A percentile compares a stretch with the other conserved stretches of the same genome.
These are phyloP conservation scores for Drosophila kuntzei DNA, from an alignment of 2,888 invertebrate species.

Conservation along the genomic window DNA sequence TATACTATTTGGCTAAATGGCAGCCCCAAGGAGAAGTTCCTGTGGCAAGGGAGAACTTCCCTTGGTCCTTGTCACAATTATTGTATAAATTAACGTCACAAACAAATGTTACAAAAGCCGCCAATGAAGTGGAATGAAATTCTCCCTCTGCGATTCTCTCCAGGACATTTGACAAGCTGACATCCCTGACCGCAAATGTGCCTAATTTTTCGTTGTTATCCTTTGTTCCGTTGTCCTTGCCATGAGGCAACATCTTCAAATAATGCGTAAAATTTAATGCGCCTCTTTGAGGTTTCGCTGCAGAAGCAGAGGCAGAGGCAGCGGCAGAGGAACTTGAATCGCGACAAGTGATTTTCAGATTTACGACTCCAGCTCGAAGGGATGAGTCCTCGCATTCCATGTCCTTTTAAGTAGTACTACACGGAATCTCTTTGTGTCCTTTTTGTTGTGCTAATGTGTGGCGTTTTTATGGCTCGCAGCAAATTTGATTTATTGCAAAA, in stretches of 20 bases:
- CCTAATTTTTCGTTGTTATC: constrained; percentile 78
- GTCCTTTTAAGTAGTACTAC: neutral
- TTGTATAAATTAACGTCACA: constrained; percentile 86
- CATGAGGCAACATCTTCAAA: constrained; percentile 68
- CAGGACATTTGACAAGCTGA: constrained; percentile 54
- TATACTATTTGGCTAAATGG: constrained; percentile 13
- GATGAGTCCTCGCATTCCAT: constrained; percentile 23
- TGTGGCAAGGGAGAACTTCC: constrained; percentile 8
- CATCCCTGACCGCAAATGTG: constrained; percentile 73
- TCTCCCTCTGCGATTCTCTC: constrained; percentile 3
- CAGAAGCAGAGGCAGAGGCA: too few relatives aligned
- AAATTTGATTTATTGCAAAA: constrained; percentile 78
- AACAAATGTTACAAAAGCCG: constrained; percentile 86
- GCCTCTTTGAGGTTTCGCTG: constrained; percentile 54
- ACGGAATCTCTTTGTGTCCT: constrained; percentile 20
- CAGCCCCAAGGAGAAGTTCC: neutral
- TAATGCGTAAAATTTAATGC: constrained; percentile 82
- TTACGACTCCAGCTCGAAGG: constrained; percentile 66
- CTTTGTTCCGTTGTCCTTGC: constrained; percentile 57
- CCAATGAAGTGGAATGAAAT: constrained; percentile 86
- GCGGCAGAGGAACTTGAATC: constrained; percentile 57
- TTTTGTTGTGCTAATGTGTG: constrained; percentile 79
- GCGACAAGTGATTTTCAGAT: constrained; percentile 84
- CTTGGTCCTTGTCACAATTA: constrained; percentile 79
- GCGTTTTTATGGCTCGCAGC: constrained; percentile 74